Evolutionary conservation across 2,113 vertebrate species (phyloP).

Genomic region (Cyphomyrus discorhynchus): DNA sequence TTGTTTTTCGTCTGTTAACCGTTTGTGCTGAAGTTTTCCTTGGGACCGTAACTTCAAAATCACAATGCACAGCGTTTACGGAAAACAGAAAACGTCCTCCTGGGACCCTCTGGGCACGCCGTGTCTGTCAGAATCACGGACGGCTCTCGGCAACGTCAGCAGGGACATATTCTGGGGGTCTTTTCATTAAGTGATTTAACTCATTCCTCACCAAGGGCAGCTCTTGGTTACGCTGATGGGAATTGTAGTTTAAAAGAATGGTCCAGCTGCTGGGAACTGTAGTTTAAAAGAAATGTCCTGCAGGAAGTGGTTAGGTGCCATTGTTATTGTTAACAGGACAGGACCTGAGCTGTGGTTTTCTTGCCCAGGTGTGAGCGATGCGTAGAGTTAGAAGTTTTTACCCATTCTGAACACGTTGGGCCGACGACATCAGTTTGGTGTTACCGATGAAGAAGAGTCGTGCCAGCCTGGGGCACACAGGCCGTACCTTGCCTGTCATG

Average conservation of each 20-base stretch:
- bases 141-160: background rate
- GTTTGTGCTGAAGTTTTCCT: background rate
- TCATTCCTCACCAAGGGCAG: background rate
- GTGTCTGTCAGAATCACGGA: background rate
- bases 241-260: background rate
- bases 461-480: background rate
- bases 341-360: background rate
- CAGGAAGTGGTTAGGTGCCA: background rate
- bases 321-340: background rate
- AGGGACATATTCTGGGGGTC: background rate
- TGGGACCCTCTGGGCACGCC: background rate
- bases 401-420: background rate
- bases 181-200: background rate
- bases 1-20: background rate
- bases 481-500: background rate
- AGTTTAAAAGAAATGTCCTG: background rate
- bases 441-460: background rate
- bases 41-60: background rate
- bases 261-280: background rate
- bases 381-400: background rate
- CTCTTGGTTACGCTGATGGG: background rate
- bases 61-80: background rate
- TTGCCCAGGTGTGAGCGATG: background rate
- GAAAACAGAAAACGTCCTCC: background rate
- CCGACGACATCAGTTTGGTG: background rate